Evolutionary conservation across 2,888 invertebrate genomes (phyloP), one percentile per base, ranked within the genome.

Genomic region (Linhomoeus sp.): DNA sequence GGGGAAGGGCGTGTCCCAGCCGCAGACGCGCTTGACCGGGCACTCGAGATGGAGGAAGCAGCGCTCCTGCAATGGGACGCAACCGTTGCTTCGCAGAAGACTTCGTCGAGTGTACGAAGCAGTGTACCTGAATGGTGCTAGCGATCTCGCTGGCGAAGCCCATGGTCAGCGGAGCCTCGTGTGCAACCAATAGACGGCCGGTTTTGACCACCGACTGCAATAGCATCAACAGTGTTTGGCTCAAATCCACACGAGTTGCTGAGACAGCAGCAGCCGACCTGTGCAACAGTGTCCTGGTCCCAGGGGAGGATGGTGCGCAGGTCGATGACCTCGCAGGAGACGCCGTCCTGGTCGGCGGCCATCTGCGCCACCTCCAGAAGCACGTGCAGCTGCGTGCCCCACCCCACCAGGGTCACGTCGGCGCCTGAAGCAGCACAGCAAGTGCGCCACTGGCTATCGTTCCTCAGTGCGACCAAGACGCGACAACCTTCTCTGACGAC

Each of bases 1-100:
- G 5, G 97, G 87, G 71, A 97, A 97, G 15, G 97, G 94, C 2
- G 88, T 83, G 72, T 99, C 97, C 76, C 86, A 88, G 15, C 97
- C 90, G 24, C 86, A 77, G 43, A 87, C 84, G 53, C 94, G 75
- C 41, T 75, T 70, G 17, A 94, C 73, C 0, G 97, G 94, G 1
- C 92, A 86, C 67, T 94, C 90, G 56, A 99, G 73, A 65, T 84
- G 76, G 39, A 97, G 73, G 70, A 99, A 99, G 65, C 94, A 97
- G 58, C 82, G 78, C 62, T 81, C 79, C 82, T 88, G 73, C 22
- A 59, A 57, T 41, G 46, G 44, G 49, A 33, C 12, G 12, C n/a
- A n/a, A n/a, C n/a, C n/a, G n/a, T n/a, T n/a, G n/a, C n/a, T n/a
- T n/a, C n/a, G n/a, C n/a, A n/a, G n/a, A n/a, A n/a, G n/a, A n/a